phyloP scores from a whole-genome alignment of 2,797 vertebrate genomes.

The Enteromius trimaculatus region DNA sequence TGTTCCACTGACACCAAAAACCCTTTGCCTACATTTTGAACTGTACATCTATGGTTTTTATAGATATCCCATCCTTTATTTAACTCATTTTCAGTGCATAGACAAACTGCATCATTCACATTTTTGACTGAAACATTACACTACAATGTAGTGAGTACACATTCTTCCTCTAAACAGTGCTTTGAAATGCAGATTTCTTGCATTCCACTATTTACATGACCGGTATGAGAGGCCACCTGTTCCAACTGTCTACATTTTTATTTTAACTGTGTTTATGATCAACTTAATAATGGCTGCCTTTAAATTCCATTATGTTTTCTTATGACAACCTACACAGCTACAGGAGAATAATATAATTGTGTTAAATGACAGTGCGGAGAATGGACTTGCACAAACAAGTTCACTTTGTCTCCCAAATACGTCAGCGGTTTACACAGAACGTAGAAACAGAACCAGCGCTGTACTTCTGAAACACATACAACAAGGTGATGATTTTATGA shows the following conservation, averaged over 20 bases:
- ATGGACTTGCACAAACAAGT: constrained; percentile 56
- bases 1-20: neutral
- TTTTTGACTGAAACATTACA: neutral
- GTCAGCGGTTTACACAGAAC: constrained; percentile 3
- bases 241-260: constrained; percentile 16
- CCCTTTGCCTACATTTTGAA: neutral
- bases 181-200: constrained; percentile 9
- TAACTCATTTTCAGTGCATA: neutral
- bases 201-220: constrained; percentile 6
- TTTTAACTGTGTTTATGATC: constrained; percentile 21
- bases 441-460: neutral
- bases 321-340: constrained; percentile 26
- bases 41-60: neutral
- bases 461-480: neutral
- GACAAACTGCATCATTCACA: neutral
- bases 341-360: constrained; percentile 46
- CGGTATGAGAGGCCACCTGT: neutral
- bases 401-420: constrained; percentile 2
- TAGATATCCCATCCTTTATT: neutral
- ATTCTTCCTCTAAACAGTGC: neutral
- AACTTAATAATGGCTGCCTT: constrained; percentile 17
- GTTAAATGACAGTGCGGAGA: constrained; percentile 49
- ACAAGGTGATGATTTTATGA: neutral
- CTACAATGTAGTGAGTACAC: neutral
- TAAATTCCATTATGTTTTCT: constrained; percentile 37